Base-by-base conservation (phyloP, 2,113 vertebrate species). In the Sceloporus tristichus region DNA sequence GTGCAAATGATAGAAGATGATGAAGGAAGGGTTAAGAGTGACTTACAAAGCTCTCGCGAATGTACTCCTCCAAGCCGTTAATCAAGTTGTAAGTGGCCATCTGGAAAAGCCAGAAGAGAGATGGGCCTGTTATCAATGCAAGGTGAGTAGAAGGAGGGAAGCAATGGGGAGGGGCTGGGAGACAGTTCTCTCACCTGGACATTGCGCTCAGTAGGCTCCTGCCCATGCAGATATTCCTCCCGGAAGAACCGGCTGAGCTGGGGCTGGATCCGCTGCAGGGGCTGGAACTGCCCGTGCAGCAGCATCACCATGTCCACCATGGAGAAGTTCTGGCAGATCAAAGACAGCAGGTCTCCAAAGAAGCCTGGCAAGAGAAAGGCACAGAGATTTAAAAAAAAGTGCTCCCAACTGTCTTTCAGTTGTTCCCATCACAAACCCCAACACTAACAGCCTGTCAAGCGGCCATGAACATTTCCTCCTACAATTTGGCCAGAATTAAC, bases 251-350 rank as follows among this genome's bases (percentile, higher is more conserved):
- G 95, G n/a, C 97, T 93, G 71, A 99, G 96, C 88, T 98, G 97
- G 0, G 98, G 98, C 94, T 98, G 98, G 88, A 99, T 98, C 66
- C 98, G 97, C 85, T 96, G 96, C 79, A 99, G 95, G 0, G 98
- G 98, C 95, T 98, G 98, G 90, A 98, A 98, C 92, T 98, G 98
- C 2, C 98, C 98, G 0, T 99, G 98, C 1, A 99, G 97, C 87
- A 99, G 96, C 97, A 99, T 97, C 79, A 99, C 98, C 97, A 99
- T 97, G 68, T 99, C 98, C 5, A 98, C 97, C 98, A 98, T 98
- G 83, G 98, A 98, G 92, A 99, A 98, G 27, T 97, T 98, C 96
- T 98, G 98, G 92, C 98, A 99, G 89, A 99, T 97, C 86, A 99
- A 92, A 48, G 98, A 98, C 21, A 99, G 96, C 91, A 99, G 91